A percentile compares a stretch with the other conserved stretches of the same genome.
phyloP scores from a whole-genome alignment of 2,113 vertebrate genomes.

The Scortum barcoo region DNA sequence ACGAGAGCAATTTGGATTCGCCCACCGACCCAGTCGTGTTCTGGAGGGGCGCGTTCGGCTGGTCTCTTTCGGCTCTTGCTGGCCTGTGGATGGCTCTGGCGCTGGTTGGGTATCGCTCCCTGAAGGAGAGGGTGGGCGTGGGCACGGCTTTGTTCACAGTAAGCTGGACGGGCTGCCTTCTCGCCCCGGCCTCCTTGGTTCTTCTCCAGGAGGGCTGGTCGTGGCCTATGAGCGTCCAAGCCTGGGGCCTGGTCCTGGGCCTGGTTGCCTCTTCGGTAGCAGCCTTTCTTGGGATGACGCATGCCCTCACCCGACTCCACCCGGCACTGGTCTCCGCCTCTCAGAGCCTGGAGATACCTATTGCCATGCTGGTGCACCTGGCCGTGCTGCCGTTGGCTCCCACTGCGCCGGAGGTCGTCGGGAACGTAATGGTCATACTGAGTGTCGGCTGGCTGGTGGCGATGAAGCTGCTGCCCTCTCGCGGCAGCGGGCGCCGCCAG shows the following conservation, averaged over 20 bases:
- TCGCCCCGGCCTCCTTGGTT: constrained; percentile 89
- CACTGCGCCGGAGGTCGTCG: constrained; percentile 88
- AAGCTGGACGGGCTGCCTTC: constrained; percentile 92
- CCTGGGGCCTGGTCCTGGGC: constrained; percentile 88
- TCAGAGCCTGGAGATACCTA: constrained; percentile 92
- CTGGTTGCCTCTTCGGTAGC: constrained; percentile 88
- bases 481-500: constrained; percentile 84
- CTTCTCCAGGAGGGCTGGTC: constrained; percentile 88
- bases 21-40: constrained; percentile 80
- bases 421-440: constrained; percentile 88
- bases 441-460: constrained; percentile 84
- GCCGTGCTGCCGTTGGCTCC: constrained; percentile 87
- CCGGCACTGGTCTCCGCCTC: constrained; percentile 94
- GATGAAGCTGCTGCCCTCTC: constrained; percentile 79
- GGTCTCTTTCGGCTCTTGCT: constrained; percentile 92
- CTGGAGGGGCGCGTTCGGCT: constrained; percentile 94
- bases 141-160: constrained; percentile 95
- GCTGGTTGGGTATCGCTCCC: constrained; percentile 93
- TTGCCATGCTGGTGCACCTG: constrained; percentile 91
- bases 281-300: constrained; percentile 94
- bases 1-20: constrained; percentile 80
- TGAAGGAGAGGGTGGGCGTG: constrained; percentile 92
- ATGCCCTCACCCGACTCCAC: constrained; percentile 92
- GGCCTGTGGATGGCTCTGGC: constrained; percentile 94
- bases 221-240: constrained; percentile 86